Conservation (phyloP, 92 coral and sea anemone genomes). For the Paragorgia papillata region DNA sequence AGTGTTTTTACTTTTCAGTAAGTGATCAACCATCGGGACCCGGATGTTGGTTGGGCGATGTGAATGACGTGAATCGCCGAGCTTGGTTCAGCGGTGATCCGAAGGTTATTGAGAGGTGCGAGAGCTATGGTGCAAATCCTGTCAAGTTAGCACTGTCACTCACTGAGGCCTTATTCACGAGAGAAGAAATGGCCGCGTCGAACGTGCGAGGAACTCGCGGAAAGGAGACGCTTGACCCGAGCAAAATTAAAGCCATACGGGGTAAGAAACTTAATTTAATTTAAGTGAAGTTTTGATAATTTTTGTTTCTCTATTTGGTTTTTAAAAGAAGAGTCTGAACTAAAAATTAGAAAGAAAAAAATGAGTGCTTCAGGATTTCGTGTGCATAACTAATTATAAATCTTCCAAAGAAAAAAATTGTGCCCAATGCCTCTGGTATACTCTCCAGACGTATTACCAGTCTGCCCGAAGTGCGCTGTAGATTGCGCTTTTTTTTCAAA, state of each 20-base stretch:
- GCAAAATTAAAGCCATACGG: conserved; percentile 90
- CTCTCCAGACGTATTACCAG: too few relatives aligned
- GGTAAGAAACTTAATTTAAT: too few relatives aligned
- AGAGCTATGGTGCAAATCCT: conserved; percentile 87
- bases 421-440: too few relatives aligned
- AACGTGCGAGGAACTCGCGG: conserved; percentile 96
- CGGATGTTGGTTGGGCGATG: conserved; percentile 92
- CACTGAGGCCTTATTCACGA: conserved; percentile 79
- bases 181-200: conserved; percentile 98
- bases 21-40: conserved; percentile 48
- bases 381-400: too few relatives aligned
- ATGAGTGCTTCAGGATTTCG: too few relatives aligned
- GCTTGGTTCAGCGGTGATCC: conserved; percentile 93
- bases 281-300: too few relatives aligned
- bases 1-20: neutral
- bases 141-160: conserved; percentile 87
- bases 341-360: too few relatives aligned
- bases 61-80: conserved; percentile 64
- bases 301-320: too few relatives aligned
- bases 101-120: conserved; percentile 75
- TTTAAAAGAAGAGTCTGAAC: too few relatives aligned
- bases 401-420: too few relatives aligned
- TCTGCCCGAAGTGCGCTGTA: too few relatives aligned
- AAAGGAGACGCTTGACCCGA: conserved; percentile 80
- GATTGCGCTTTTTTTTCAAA: too few relatives aligned